These are phyloP conservation scores for Ormyrus thymus DNA, from an alignment of 2,888 invertebrate genomes.

Conservation along the genomic window DNA sequence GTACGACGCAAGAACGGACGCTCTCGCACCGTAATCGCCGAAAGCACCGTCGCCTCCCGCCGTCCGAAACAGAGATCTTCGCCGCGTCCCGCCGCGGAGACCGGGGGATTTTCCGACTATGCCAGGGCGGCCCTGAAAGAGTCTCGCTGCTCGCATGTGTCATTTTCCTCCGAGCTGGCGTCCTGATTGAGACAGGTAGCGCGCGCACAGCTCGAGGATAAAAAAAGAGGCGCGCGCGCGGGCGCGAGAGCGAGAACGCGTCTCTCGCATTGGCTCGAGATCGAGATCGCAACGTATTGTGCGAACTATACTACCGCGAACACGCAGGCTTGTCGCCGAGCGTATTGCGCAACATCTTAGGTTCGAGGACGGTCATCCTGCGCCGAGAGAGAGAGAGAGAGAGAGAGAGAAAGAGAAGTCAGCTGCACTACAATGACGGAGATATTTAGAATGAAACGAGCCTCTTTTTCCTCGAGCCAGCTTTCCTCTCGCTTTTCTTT, in stretches of 20 bases:
- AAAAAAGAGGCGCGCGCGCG: background rate
- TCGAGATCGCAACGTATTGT: background rate
- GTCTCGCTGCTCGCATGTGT: slow-evolving; percentile 15
- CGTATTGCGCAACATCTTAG: no score
- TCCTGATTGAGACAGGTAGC: slow-evolving; percentile 34
- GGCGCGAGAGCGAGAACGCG: no score
- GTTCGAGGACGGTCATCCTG: background rate
- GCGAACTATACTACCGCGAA: background rate
- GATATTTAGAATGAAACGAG: slow-evolving; percentile 32
- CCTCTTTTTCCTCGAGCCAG: background rate
- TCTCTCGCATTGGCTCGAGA: background rate
- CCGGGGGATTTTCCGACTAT: no score
- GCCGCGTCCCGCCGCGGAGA: no score
- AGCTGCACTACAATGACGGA: slow-evolving; percentile 37
- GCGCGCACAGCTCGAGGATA: slow-evolving; percentile 13
- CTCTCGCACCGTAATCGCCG: slow-evolving; percentile 13
- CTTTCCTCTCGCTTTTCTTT: background rate
- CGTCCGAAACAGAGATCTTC: no score
- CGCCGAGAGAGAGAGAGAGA: slow-evolving; percentile 10
- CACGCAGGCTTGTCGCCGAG: background rate
- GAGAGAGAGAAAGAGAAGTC: slow-evolving; percentile 10
- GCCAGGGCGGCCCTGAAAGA: slow-evolving; percentile 19
- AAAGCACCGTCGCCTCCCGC: no score
- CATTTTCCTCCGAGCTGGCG: slow-evolving; percentile 41
- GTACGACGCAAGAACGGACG: slow-evolving; percentile 13